These are phyloP conservation scores for Luscinia megarhynchos DNA, from an alignment of 2,797 vertebrate genomes.

Conservation along the genomic window DNA sequence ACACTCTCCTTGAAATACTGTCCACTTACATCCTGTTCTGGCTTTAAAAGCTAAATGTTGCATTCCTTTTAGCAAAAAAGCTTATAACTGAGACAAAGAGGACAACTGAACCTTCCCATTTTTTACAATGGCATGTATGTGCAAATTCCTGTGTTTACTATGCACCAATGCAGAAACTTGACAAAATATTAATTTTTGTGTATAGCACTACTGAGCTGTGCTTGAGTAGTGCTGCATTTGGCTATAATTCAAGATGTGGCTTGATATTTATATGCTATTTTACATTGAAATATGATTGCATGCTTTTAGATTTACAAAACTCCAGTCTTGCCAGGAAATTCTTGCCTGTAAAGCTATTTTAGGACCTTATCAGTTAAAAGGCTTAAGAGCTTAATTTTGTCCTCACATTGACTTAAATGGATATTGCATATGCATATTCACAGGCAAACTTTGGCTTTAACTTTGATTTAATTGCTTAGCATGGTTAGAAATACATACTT, in stretches of 20 bases:
- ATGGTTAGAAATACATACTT: slow-evolving; percentile 2
- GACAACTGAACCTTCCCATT: neutral
- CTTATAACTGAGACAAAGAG: neutral
- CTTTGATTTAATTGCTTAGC: slow-evolving; percentile 41
- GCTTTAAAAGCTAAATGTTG: neutral
- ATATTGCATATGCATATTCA: neutral
- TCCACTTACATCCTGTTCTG: neutral
- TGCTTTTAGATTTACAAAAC: slow-evolving; percentile 64
- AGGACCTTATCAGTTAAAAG: slow-evolving; percentile 62
- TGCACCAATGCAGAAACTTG: neutral
- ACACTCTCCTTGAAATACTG: neutral
- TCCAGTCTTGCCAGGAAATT: slow-evolving; percentile 62
- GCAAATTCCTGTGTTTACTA: neutral
- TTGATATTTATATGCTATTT: slow-evolving; percentile 63
- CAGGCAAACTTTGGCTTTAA: slow-evolving; percentile 3
- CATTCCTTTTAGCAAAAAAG: neutral
- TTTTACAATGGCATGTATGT: neutral
- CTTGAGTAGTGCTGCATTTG: slow-evolving; percentile 44
- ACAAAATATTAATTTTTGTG: slow-evolving; percentile 34
- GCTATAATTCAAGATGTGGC: slow-evolving; percentile 40
- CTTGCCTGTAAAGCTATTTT: slow-evolving; percentile 62
- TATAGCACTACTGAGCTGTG: neutral
- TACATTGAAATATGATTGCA: slow-evolving; percentile 59
- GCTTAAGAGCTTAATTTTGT: slow-evolving; percentile 33
- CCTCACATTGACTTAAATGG: slow-evolving; percentile 43